Base-by-base conservation (phyloP, 2,797 vertebrate genomes). In the Bradypus variegatus region DNA sequence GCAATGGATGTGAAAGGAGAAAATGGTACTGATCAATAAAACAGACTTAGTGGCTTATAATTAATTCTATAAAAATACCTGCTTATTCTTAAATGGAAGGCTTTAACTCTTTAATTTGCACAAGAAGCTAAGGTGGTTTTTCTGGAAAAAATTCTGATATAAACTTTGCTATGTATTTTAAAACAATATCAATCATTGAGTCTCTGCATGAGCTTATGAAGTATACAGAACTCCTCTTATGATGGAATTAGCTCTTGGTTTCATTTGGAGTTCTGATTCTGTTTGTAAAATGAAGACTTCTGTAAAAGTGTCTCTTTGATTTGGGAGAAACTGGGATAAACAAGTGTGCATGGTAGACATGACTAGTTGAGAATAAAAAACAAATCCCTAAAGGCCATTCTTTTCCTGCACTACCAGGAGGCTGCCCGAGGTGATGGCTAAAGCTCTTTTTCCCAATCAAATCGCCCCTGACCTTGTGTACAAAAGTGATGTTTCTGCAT, bases 201-300 rank as follows among this genome's bases (percentile, higher is more conserved):
- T 86, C 31, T 78, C 31, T 78, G 95, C 36, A 69, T 38, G n/a
- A 78, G 18, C 89, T 91, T 76, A 88, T 53, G 29, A 18, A 62
- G 38, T 85, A 58, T 69, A 86, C 2, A 58, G 62, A 80, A 41
- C 9, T 70, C 36, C 29, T 80, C 58, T 91, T 82, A 84, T 48
- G n/a, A 21, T 48, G 27, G 55, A 64, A 75, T 50, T 70, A 69
- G 80, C 38, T 79, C 48, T 65, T 88, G 70, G 10, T 77, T 92
- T 82, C 64, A n/a, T 87, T 85, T 87, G 55, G 85, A n/a, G 50
- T 85, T 91, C 69, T 91, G 79, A 82, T 81, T 90, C 64, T 92
- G 14, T 58, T 60, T 70, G 29, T 88, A 76, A 86, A 94, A 90
- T 41, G 58, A 79, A 82, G 77, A 88, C 79, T 81, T 91, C n/a